phyloP scores from a whole-genome alignment of 2,888 invertebrate genomes.

The Idaea aversata region DNA sequence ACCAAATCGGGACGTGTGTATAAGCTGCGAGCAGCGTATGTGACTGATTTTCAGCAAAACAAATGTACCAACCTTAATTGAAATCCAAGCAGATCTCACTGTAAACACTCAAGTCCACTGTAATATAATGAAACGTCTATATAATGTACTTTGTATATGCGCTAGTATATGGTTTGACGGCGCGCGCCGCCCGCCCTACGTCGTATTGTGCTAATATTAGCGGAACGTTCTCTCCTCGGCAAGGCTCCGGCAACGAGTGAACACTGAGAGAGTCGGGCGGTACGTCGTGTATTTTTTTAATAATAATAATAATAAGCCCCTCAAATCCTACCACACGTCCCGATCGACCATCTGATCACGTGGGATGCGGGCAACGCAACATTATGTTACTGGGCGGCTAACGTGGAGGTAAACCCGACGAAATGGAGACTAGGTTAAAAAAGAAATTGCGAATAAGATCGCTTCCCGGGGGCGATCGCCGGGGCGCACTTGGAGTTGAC shows the following conservation, averaged over 20 bases:
- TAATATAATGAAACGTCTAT: neutral
- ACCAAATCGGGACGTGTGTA: no score
- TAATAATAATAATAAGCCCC: no score
- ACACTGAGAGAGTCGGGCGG: constrained; percentile 22
- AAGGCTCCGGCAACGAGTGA: constrained; percentile 51
- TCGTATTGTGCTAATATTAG: constrained; percentile 57
- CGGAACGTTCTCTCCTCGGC: constrained; percentile 47
- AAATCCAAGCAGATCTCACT: neutral
- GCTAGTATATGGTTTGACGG: constrained; percentile 45
- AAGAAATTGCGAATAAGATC: no score
- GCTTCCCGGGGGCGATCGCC: no score
- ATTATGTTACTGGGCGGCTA: no score
- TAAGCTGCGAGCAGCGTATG: neutral
- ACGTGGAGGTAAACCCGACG: no score
- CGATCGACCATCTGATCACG: no score
- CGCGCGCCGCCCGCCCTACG: constrained; percentile 76
- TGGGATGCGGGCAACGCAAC: no score
- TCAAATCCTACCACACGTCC: constrained; percentile 41
- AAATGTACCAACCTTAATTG: neutral
- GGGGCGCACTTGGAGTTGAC: no score
- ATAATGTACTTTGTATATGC: constrained; percentile 40
- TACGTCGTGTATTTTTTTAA: constrained; percentile 27
- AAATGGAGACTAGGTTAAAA: no score
- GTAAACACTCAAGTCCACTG: neutral
- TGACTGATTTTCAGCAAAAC: neutral